These are phyloP conservation scores for Pteronotus mesoamericanus DNA, from an alignment of 2,797 vertebrate genomes.

Conservation along the genomic window DNA sequence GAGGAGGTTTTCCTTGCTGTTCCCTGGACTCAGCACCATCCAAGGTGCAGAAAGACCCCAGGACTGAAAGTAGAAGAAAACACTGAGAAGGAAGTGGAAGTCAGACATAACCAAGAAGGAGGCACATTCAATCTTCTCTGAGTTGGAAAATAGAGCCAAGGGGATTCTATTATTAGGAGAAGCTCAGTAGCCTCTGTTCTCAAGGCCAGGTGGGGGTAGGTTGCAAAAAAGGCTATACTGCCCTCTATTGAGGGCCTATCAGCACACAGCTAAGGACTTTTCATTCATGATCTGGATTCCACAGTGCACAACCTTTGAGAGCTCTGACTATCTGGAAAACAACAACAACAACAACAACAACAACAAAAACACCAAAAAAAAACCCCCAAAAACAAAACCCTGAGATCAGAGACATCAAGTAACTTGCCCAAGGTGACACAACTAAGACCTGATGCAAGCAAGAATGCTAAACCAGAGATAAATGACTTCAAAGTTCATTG, in stretches of 20 bases:
- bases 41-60: background rate
- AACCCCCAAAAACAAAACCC: background rate
- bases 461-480: background rate
- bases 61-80: background rate
- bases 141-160: conserved; percentile 16
- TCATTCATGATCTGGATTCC: background rate
- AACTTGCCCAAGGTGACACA: background rate
- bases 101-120: background rate
- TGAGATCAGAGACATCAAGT: background rate
- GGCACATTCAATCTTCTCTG: background rate
- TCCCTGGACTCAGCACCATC: background rate
- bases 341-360: too few relatives aligned
- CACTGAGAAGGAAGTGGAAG: background rate
- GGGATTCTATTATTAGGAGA: conserved; percentile 27
- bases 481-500: background rate
- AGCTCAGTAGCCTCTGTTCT: background rate
- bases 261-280: background rate
- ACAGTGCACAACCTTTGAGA: background rate
- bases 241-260: background rate
- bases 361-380: background rate
- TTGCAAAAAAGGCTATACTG: background rate
- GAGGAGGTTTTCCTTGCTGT: background rate
- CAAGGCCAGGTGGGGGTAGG: background rate
- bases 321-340: background rate
- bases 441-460: background rate